Base-by-base conservation (phyloP, 1,140 invertebrate genomes). In the Conus betulinus region DNA sequence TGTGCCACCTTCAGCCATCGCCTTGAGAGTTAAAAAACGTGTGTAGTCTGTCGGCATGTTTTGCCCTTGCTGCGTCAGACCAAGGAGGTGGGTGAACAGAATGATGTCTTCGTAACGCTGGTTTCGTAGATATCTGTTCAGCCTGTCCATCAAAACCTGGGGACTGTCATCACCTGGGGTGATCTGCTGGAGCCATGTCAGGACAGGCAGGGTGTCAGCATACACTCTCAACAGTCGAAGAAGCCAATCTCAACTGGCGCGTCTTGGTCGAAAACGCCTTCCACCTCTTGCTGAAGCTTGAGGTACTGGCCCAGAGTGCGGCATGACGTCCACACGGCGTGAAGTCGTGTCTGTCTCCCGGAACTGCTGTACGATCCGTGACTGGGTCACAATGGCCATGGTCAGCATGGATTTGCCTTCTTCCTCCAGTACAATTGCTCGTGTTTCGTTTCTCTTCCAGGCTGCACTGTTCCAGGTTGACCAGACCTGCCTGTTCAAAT, bases 171-270 rank as follows among this genome's bases (percentile, higher is more conserved):
- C 79, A 13, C 51, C 15, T 23, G 7, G 79, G 10, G 79, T 51
- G 13, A 53, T 7, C 79, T 81, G 79, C 51, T 81, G 79, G 27
- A 81, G 79, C 6, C 6, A 81, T 7, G 39, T 81, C 39, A 81
- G 79, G 4, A 81, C 79, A 53, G 79, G 79, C 23, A 53, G 17
- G 8, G 51, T 81, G 79, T 81, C 79, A 8, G 79, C 79, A 25
- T 81, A 81, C 39, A 81, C 79, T 10, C 79, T 52, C 79, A 81
- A 25, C 39, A 81, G 20, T 13, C 79, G 39, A 39, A 81, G 79
- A 13, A 81, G 52, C 79, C 52, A 13, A 81, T 13, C 51, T 81
- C 79, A 10, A 13, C 51, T 51, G 79, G 3, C 13, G 51, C 53
- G 39, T 81, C 51, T 5, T 20, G 10, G 5, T 53, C 13, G 23